Base-by-base conservation (phyloP, 2,797 vertebrate species). In the Centropyge bicolor region DNA sequence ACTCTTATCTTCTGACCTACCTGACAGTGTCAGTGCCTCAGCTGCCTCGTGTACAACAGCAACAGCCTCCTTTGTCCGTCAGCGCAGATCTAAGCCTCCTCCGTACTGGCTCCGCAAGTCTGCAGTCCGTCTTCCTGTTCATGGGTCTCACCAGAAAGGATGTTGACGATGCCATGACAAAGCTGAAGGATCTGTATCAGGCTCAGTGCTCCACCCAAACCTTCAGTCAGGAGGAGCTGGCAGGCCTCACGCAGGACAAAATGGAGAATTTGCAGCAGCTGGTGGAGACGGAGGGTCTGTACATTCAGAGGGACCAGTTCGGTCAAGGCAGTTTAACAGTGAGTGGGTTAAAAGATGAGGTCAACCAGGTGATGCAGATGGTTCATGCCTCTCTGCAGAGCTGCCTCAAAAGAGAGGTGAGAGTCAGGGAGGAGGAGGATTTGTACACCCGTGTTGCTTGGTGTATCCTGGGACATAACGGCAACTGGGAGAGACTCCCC, bases 401-500 rank as follows among this genome's bases (percentile, higher is more conserved):
- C 12, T 6, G 0, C 10, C 78, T 91, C 0, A 1, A 20, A 57
- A 80, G 17, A 31, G 38, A 83, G 54, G 3, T 76, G 57, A 87
- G 55, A 61, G 5, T 38, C 4, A 89, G 10, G 14, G 76, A 92
- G 0, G 88, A 92, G 69, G 80, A 80, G 0, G 59, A 76, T 8
- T 11, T 91, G 45, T 92, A 83, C 66, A 4, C 2, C 5, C 36
- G 0, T 4, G 86, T 93, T 24, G 38, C 56, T 6, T 94, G 94
- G 93, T 94, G 92, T 86, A 90, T 94, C 67, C 36, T 86, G 80
- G 79, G 81, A 48, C 9, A 10, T 0, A 0, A 46, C 0, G 81
- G 91, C 1, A 48, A 60, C 72, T 94, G 94, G 93, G 83, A 93
- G 0, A 84, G 89, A 70, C 27, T 94, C 1, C 89, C 94, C 13